phyloP scores from a whole-genome alignment of 2,888 invertebrate species.

The Drosophila paracracens region DNA sequence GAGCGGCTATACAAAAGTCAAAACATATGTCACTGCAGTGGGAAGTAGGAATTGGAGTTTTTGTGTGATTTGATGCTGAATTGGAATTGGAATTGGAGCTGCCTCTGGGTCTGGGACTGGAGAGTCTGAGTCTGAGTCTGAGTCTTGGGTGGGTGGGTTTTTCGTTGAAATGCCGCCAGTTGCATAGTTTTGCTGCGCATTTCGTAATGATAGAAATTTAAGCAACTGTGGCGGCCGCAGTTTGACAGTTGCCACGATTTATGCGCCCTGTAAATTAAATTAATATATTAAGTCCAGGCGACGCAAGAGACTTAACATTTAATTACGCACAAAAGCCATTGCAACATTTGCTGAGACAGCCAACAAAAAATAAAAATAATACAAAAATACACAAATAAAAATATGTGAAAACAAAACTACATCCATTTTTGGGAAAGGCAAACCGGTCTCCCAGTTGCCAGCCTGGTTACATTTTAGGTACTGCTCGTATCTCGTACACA shows the following conservation, averaged over 20 bases:
- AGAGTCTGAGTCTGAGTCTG: constrained; percentile 42
- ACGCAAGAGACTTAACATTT: constrained; percentile 59
- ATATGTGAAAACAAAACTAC: constrained; percentile 25
- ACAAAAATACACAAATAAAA: constrained; percentile 30
- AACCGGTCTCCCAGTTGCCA: constrained; percentile 72
- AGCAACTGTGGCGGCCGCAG: constrained; percentile 32
- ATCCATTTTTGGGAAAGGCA: constrained; percentile 73
- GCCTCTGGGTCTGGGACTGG: neutral
- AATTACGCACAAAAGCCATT: constrained; percentile 75
- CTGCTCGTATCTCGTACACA: constrained; percentile 28
- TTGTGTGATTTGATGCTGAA: constrained; percentile 6
- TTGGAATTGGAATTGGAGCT: constrained; percentile 16
- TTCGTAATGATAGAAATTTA: constrained; percentile 73
- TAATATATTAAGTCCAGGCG: constrained; percentile 63
- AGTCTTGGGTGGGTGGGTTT: constrained; percentile 53
- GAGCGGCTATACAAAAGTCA: constrained; percentile 49
- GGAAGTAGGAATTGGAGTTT: constrained; percentile 40
- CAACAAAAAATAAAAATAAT: constrained; percentile 27
- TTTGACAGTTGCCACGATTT: constrained; percentile 59
- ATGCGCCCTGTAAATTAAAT: constrained; percentile 69
- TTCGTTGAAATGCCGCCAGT: constrained; percentile 23
- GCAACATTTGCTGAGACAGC: constrained; percentile 57
- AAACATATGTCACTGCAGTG: constrained; percentile 61
- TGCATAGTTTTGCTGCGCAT: constrained; percentile 48
- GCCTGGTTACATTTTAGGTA: constrained; percentile 63